Evolutionary conservation across 2,797 vertebrate species (phyloP).

Genomic region (Botia kubotai): DNA sequence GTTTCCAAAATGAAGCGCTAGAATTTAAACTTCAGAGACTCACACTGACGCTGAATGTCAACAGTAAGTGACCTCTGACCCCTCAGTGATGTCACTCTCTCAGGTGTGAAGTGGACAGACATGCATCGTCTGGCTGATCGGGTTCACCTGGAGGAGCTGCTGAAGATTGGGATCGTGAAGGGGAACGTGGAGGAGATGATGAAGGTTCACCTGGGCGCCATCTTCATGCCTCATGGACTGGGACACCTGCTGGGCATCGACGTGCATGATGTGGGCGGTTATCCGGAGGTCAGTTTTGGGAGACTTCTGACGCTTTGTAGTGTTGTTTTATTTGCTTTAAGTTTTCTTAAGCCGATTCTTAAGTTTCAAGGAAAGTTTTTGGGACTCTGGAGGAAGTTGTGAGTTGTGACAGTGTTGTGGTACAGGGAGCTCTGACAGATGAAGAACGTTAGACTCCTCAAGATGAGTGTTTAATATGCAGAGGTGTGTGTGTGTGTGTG

Average conservation of each 20-base stretch:
- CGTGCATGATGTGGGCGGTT: conserved; percentile 95
- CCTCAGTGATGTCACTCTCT: neutral
- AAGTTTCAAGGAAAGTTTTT: no score
- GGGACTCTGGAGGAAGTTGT: no score
- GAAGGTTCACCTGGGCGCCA: conserved; percentile 89
- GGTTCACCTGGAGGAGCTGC: conserved; percentile 91
- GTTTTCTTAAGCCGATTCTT: no score
- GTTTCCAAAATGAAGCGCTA: neutral
- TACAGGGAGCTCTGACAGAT: no score
- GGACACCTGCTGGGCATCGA: conserved; percentile 96
- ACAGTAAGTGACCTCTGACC: no score
- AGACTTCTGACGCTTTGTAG: neutral
- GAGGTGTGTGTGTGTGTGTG: no score
- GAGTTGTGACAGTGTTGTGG: no score
- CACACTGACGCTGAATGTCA: no score
- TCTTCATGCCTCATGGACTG: conserved; percentile 97
- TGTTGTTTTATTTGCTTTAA: no score
- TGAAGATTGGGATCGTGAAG: conserved; percentile 83
- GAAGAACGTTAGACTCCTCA: no score
- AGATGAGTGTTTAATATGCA: no score
- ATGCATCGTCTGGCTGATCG: conserved; percentile 92
- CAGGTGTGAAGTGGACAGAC: conserved; percentile 90
- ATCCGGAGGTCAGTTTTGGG: conserved; percentile 85
- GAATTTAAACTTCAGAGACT: neutral
- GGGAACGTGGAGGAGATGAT: conserved; percentile 91